These are phyloP conservation scores for Montipora capricornis DNA, from an alignment of 64 coral and sea anemone genomes.

Conservation along the genomic window DNA sequence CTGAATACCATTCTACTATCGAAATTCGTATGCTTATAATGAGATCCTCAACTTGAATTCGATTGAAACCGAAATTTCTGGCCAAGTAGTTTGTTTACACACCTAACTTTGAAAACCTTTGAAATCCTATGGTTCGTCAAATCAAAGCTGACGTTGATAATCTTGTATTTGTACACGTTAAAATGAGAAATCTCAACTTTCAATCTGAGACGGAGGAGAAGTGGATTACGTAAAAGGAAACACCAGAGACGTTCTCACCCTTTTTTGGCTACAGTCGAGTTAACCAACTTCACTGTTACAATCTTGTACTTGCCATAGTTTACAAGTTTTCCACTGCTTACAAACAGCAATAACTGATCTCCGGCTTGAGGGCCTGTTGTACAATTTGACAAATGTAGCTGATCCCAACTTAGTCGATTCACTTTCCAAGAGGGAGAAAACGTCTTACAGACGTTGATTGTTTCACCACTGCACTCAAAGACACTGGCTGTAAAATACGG, in stretches of 20 bases:
- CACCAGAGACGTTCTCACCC: not conserved
- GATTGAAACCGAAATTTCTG: no score
- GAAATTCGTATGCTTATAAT: no score
- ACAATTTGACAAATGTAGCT: not conserved
- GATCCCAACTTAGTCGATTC: not conserved
- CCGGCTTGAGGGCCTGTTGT: not conserved
- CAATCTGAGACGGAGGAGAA: no score
- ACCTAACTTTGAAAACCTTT: no score
- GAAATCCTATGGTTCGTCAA: no score
- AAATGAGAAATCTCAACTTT: not conserved
- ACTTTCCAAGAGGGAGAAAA: not conserved
- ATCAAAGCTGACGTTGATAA: no score
- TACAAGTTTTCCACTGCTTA: not conserved
- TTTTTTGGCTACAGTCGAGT: not conserved
- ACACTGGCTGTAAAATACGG: not conserved
- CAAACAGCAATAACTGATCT: not conserved
- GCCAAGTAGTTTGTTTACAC: no score
- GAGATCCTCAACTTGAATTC: no score
- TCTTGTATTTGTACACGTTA: no score
- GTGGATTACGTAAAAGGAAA: no score
- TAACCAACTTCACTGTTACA: not conserved
- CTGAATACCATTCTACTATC: no score
- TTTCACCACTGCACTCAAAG: not conserved
- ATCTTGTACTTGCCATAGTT: conserved; percentile 3
- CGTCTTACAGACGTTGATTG: not conserved